A percentile compares a stretch with the other conserved stretches of the same genome.
phyloP scores from a whole-genome alignment of 2,797 vertebrate species.

The Sphaeramia orbicularis region DNA sequence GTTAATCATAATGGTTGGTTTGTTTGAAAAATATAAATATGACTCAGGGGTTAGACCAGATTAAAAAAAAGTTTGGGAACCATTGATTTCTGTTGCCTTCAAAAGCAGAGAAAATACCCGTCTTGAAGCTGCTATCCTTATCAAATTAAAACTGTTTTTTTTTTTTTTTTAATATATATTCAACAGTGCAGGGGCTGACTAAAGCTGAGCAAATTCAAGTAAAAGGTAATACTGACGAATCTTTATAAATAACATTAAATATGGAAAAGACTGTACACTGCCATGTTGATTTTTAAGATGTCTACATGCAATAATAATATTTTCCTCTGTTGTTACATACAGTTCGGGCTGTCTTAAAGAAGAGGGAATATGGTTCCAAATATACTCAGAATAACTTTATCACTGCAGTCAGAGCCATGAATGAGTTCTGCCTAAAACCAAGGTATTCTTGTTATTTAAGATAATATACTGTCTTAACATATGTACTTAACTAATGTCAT shows the following conservation, averaged over 20 bases:
- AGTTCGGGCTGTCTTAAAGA: conserved; percentile 98
- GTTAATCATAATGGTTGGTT: too few species aligned
- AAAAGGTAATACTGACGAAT: conserved; percentile 88
- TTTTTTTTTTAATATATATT: conserved; percentile 56
- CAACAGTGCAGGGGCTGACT: conserved; percentile 71
- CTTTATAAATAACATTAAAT: neutral
- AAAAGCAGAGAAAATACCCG: too few species aligned
- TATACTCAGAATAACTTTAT: conserved; percentile 99
- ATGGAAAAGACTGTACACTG: too few species aligned
- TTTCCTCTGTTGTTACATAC: conserved; percentile 13
- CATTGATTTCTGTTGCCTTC: too few species aligned
- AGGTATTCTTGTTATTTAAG: conserved; percentile 83
- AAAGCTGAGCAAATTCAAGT: conserved; percentile 92
- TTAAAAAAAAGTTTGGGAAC: too few species aligned
- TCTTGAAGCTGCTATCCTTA: neutral
- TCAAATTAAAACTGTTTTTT: neutral
- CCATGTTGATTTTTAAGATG: neutral
- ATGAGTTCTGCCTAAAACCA: conserved; percentile 98
- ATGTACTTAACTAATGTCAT: neutral
- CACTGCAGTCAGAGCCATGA: conserved; percentile 98
- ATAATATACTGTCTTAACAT: neutral
- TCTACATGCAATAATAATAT: neutral
- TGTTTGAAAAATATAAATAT: too few species aligned
- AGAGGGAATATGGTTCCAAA: conserved; percentile 96
- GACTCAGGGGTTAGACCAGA: too few species aligned